Conservation (phyloP, 2,797 vertebrate species). For the Harpagifer antarcticus region DNA sequence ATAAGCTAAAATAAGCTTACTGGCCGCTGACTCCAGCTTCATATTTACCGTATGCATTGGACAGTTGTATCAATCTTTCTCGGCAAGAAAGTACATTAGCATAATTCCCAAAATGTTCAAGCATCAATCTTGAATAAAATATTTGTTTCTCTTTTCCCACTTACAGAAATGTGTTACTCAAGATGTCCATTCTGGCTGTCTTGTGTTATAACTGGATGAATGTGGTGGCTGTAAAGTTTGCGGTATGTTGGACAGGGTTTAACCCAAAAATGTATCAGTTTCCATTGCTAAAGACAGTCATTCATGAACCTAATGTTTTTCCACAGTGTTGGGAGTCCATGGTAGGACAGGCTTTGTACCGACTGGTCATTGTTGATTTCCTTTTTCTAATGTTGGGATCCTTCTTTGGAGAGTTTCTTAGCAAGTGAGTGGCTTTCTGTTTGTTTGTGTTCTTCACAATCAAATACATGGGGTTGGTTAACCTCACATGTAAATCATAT, state of each 20-base stretch:
- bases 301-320: constrained; percentile 9
- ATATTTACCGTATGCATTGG: not conserved
- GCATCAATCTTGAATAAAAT: not conserved
- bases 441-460: not conserved
- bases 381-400: constrained; percentile 92
- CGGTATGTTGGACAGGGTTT: constrained; percentile 62
- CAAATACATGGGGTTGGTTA: not conserved
- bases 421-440: constrained; percentile 84
- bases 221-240: constrained; percentile 66
- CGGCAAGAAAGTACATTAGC: not conserved
- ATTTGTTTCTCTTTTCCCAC: not conserved
- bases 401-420: constrained; percentile 95
- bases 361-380: constrained; percentile 93
- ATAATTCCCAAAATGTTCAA: not conserved
- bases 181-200: constrained; percentile 91
- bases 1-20: not conserved
- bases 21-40: not conserved
- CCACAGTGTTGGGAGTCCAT: constrained; percentile 95
- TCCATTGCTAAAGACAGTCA: not conserved
- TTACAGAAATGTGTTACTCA: constrained; percentile 90
- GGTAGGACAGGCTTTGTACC: constrained; percentile 94
- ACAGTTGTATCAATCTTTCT: not conserved
- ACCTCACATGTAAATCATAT: not conserved
- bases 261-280: not conserved
- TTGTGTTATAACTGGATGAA: constrained; percentile 95